Percentiles rank a stretch among this genome's conserved stretches.
These are phyloP conservation scores for Epinephelus coioides DNA, from an alignment of 2,797 vertebrate species.

Conservation along the genomic window DNA sequence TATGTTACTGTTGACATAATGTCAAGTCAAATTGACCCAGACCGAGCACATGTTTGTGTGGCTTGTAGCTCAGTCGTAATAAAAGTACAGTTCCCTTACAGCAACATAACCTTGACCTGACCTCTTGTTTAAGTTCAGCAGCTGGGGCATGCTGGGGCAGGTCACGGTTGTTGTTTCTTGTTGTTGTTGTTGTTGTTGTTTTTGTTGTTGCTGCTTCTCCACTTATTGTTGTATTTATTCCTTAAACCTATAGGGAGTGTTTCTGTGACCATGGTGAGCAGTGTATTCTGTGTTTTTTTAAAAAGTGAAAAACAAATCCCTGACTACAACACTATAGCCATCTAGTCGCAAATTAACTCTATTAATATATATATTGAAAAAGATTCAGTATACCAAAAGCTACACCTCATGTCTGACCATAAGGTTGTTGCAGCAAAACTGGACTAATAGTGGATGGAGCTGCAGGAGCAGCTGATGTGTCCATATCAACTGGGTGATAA, in stretches of 20 bases:
- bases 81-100: slow-evolving; percentile 22
- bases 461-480: neutral
- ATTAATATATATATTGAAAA: neutral
- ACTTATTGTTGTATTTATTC: slow-evolving; percentile 24
- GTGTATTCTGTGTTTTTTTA: neutral
- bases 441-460: neutral
- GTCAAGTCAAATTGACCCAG: slow-evolving; percentile 1
- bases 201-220: slow-evolving; percentile 13
- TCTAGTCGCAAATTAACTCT: neutral
- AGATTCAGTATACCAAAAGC: neutral
- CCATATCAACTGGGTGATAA: slow-evolving; percentile 2
- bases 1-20: slow-evolving; percentile 15
- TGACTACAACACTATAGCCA: neutral
- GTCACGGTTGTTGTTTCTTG: slow-evolving; percentile 3
- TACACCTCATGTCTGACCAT: neutral
- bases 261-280: neutral
- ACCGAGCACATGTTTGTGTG: neutral
- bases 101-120: slow-evolving; percentile 11
- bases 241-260: neutral
- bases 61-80: slow-evolving; percentile 5
- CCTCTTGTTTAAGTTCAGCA: neutral
- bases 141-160: neutral
- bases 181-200: neutral
- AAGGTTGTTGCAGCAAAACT: neutral
- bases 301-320: neutral